A percentile compares a stretch with the other conserved stretches of the same genome.
Conservation (phyloP, 2,888 invertebrate genomes). For the Acheta domesticus region DNA sequence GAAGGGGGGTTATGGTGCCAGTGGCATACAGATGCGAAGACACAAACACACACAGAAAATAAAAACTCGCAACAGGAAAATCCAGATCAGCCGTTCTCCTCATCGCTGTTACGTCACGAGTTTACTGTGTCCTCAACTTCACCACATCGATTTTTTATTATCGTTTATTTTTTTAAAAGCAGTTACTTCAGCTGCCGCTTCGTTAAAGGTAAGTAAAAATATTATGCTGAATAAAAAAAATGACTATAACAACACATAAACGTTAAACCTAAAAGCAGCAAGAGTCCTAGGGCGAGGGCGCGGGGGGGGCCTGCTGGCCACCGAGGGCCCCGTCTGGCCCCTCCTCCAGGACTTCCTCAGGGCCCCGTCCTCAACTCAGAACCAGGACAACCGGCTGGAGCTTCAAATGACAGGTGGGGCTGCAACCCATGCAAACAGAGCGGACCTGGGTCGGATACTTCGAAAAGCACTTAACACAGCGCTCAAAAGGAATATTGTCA, state of each 20-base stretch:
- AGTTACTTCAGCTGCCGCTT: background rate
- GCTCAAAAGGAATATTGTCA: too few relatives aligned
- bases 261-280: constrained; percentile 9
- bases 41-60: background rate
- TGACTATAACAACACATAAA: background rate
- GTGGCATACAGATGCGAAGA: background rate
- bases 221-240: background rate
- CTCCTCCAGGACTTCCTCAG: too few relatives aligned
- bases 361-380: too few relatives aligned
- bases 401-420: too few relatives aligned
- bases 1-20: background rate
- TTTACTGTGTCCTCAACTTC: background rate
- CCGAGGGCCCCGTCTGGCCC: too few relatives aligned
- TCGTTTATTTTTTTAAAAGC: background rate
- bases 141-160: background rate
- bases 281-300: background rate
- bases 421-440: too few relatives aligned
- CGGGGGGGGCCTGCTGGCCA: background rate
- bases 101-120: background rate
- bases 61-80: too few relatives aligned
- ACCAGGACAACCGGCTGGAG: too few relatives aligned
- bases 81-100: background rate
- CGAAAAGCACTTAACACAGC: too few relatives aligned
- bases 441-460: too few relatives aligned
- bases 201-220: background rate